phyloP scores from a whole-genome alignment of 2,888 invertebrate genomes.

The Cactoblastis cactorum region DNA sequence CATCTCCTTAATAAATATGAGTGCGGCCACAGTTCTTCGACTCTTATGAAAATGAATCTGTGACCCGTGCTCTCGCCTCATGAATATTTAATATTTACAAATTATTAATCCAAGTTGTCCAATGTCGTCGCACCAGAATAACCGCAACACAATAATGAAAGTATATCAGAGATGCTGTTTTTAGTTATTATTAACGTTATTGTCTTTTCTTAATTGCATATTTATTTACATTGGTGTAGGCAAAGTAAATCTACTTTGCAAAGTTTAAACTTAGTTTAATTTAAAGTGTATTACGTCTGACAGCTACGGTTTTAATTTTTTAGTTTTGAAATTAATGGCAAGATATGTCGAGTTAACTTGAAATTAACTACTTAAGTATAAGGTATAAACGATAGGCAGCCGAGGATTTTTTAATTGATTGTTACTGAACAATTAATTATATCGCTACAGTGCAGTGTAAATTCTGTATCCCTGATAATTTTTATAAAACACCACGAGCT shows the following conservation, averaged over 20 bases:
- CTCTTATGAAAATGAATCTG: slow-evolving; percentile 65
- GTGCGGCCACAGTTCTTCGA: slow-evolving; percentile 56
- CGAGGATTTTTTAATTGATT: too few relatives aligned
- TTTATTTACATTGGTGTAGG: too few relatives aligned
- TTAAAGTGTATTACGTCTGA: too few relatives aligned
- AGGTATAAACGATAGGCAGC: too few relatives aligned
- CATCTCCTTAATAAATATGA: slow-evolving; percentile 71
- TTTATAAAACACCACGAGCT: not conserved
- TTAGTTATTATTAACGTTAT: not conserved
- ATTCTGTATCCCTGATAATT: not conserved
- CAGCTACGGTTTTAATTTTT: too few relatives aligned
- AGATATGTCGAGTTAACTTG: too few relatives aligned
- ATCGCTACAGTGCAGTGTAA: not conserved
- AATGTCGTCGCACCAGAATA: slow-evolving; percentile 28
- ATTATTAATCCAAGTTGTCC: slow-evolving; percentile 76
- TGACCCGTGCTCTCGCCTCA: slow-evolving; percentile 71
- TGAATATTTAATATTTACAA: slow-evolving; percentile 79
- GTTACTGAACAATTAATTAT: too few relatives aligned
- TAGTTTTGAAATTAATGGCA: too few relatives aligned
- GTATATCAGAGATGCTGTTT: not conserved
- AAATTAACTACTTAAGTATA: too few relatives aligned
- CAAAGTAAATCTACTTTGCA: too few relatives aligned
- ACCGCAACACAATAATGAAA: not conserved
- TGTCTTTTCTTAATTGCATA: too few relatives aligned
- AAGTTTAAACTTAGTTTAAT: too few relatives aligned